These are phyloP conservation scores for Drosophila seclusa DNA, from an alignment of 2,888 invertebrate genomes.

Conservation along the genomic window DNA sequence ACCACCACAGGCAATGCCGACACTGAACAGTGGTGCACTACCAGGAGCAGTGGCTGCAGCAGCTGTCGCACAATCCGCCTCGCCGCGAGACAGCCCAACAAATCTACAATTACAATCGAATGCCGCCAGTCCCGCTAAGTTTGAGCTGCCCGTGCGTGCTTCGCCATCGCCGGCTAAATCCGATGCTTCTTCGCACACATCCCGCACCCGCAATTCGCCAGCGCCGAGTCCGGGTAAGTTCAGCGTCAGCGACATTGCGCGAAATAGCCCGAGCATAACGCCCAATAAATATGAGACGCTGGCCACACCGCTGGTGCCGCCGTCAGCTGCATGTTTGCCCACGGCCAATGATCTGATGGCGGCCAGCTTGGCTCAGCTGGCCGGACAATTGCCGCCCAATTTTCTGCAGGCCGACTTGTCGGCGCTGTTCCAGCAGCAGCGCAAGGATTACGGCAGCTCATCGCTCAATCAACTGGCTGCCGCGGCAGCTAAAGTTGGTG, in stretches of 20 bases:
- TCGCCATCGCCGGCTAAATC: constrained; percentile 88
- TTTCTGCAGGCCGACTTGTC: constrained; percentile 83
- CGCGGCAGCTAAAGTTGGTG: constrained; percentile 83
- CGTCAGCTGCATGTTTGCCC: constrained; percentile 69
- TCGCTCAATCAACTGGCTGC: constrained; percentile 84
- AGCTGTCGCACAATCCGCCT: constrained; percentile 60
- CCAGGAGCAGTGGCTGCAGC: background rate
- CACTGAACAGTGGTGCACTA: constrained; percentile 14
- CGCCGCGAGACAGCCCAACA: constrained; percentile 84
- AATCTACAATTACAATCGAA: constrained; percentile 84
- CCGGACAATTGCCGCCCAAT: constrained; percentile 83
- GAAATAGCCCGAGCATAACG: constrained; percentile 84
- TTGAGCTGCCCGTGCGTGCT: constrained; percentile 87
- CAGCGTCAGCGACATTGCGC: constrained; percentile 83
- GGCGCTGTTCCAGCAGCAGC: constrained; percentile 82
- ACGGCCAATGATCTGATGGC: constrained; percentile 84
- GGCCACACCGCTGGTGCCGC: constrained; percentile 58
- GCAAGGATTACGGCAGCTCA: constrained; percentile 83
- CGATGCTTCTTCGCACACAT: constrained; percentile 86
- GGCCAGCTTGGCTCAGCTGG: constrained; percentile 83
- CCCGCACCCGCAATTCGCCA: constrained; percentile 86
- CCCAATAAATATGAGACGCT: constrained; percentile 82
- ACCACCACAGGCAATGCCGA: constrained; percentile 50
- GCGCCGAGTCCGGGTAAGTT: constrained; percentile 85
- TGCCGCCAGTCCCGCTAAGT: constrained; percentile 85